A percentile compares a stretch with the other conserved stretches of the same genome.
Conservation (phyloP, 2,888 invertebrate genomes). For the Lasiommata megera region DNA sequence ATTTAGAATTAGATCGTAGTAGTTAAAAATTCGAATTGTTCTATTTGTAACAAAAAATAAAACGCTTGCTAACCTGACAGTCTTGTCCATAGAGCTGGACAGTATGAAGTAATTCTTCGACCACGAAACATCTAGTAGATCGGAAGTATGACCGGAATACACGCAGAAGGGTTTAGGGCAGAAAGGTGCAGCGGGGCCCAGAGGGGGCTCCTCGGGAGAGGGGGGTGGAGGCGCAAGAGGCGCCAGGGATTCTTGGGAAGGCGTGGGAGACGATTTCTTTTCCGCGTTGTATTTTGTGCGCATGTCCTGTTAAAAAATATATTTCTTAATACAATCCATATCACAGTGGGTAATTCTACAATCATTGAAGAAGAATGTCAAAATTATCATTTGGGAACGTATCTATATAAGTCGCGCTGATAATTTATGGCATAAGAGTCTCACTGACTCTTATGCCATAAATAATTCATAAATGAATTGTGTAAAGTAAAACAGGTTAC, state of each 20-base stretch:
- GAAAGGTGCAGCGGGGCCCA: constrained; percentile 86
- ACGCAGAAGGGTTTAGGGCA: constrained; percentile 95
- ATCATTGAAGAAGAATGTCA: too few relatives aligned
- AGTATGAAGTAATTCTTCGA: constrained; percentile 98
- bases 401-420: too few relatives aligned
- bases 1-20: too few relatives aligned
- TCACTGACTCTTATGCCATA: too few relatives aligned
- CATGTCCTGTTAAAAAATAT: constrained; percentile 86
- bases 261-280: constrained; percentile 93
- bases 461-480: too few relatives aligned
- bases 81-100: constrained; percentile 99
- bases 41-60: too few relatives aligned
- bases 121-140: constrained; percentile 98
- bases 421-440: too few relatives aligned
- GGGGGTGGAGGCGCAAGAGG: constrained; percentile 79
- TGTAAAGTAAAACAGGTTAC: background rate
- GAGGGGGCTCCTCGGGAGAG: constrained; percentile 78
- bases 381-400: too few relatives aligned
- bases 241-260: constrained; percentile 94
- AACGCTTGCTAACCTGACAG: constrained; percentile 78
- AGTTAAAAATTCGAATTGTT: too few relatives aligned
- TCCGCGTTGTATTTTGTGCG: constrained; percentile 96
- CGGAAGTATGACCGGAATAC: constrained; percentile 97
- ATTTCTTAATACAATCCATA: background rate
- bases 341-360: background rate